Conservation (phyloP, 2,797 vertebrate species). For the Artibeus jamaicensis region DNA sequence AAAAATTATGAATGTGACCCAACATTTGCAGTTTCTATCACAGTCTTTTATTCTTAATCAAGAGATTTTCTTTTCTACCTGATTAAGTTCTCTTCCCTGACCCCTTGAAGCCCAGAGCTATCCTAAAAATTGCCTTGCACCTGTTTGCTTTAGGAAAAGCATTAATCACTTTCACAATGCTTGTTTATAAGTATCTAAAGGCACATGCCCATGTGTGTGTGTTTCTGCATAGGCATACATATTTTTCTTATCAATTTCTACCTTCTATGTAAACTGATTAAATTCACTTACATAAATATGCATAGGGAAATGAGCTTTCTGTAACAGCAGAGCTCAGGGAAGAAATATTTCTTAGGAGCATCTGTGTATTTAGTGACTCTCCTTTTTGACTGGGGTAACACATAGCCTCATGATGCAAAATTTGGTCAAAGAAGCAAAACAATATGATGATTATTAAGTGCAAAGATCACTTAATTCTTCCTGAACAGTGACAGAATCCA, state of each 20-base stretch:
- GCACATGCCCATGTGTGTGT: background rate
- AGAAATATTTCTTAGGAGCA: background rate
- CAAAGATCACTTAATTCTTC: background rate
- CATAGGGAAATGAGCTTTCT: background rate
- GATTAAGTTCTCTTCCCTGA: conserved; percentile 36
- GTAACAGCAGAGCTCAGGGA: background rate
- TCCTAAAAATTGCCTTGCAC: conserved; percentile 21
- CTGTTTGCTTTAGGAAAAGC: background rate
- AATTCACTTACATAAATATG: conserved; percentile 12
- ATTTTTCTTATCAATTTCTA: conserved; percentile 20
- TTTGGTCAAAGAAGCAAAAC: background rate
- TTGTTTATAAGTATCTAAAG: conserved; percentile 21
- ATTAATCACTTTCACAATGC: conserved; percentile 6
- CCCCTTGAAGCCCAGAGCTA: conserved; percentile 7
- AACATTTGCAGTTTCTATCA: conserved; percentile 5
- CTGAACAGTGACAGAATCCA: background rate
- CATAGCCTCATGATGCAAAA: background rate
- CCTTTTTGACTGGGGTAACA: background rate
- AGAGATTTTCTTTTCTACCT: conserved; percentile 33
- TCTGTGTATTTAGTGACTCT: background rate
- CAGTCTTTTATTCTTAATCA: background rate
- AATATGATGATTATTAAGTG: background rate
- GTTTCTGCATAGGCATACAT: background rate
- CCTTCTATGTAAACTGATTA: background rate
- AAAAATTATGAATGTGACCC: background rate